Evolutionary conservation across 2,797 vertebrate species (phyloP), one percentile per base, ranked within the genome.

Genomic region (Bryconaethiops microstoma): DNA sequence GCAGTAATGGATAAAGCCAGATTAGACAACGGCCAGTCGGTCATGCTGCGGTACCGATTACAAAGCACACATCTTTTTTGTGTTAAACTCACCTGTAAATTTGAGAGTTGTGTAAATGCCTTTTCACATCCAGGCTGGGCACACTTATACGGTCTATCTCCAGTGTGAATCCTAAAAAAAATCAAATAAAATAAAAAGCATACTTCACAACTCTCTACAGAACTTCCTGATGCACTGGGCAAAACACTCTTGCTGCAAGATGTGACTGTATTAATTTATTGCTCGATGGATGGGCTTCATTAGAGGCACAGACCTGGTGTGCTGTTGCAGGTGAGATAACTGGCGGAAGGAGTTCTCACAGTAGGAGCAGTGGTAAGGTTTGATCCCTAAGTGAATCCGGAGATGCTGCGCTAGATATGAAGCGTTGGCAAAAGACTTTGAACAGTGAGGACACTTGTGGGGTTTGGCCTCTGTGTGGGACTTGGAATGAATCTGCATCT

Each of bases 401-500:
- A 99, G 93, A 92, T 99, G 98, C 92, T 99, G 98, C 65, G 97
- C 95, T 93, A 99, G 94, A 94, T 99, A 99, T 80, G 97, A 99
- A 83, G 98, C 97, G 14, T 99, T 99, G 94, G 98, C 97, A 45
- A 99, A 99, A 13, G 97, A 98, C 90, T 98, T 99, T 91, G 98
- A 98, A 92, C 98, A 99, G 89, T 99, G 98, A 78, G 97, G 97
- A 94, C 97, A 99, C 94, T 99, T 99, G 94, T 99, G 98, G 76
- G 98, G 96, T 93, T 99, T 99, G 94, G 97, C 97, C 95, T 99
- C 98, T 5, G 98, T 99, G 93, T 99, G 98, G 39, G 98, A 97
- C 94, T 99, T 99, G 89, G 98, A 99, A 95, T 99, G 98, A 87
- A 99, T 97, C 93, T 99, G 98, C 98, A 99, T 99, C 92, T 99